Base-by-base conservation (phyloP, 2,797 vertebrate species). In the Podarcis siculus region DNA sequence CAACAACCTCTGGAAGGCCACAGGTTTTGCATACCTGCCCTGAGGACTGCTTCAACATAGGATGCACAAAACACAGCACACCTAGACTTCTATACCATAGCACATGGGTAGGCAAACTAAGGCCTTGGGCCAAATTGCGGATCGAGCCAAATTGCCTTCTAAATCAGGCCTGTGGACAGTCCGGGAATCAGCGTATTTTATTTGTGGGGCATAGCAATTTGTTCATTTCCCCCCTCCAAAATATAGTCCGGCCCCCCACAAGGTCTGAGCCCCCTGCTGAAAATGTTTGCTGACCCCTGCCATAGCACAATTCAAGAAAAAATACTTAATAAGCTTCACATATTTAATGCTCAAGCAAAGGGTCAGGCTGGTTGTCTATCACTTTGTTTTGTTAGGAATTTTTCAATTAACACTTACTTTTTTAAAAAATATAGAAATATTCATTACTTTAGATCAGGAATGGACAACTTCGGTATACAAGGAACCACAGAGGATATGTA, bases 21-120 rank as follows among this genome's bases (percentile, higher is more conserved):
- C 21, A 64, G 61, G 61, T 64, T 64, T 64, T 23, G 17, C 61
- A 23, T 23, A 64, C 61, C 21, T 69, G 66, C 25, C 66, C 83
- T 86, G 87, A 81, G 90, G 45, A 82, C 6, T 3, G 82, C 85
- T 82, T 82, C 89, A 81, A 90, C 90, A 71, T 32, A 23, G 27
- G 30, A 39, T 61, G 49, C 49, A 37, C 32, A 30, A 64, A 89
- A 82, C 84, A 64, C 2, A 45, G 81, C 86, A 87, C 67, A 21
- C 45, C 86, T 83, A 86, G 61, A 64, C 61, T 64, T 64, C 49
- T 55, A 55, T 12, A 55, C 49, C 49, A 55, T 55, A 55, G 49
- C 49, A 55, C 49, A 55, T 55, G 49, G 49, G 49, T 55, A 55
- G 13, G 49, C 12, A 49, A 49, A 49, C 49, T 55, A 55, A 55